phyloP scores from a whole-genome alignment of 2,113 vertebrate genomes.

The Budorcas taxicolor region DNA sequence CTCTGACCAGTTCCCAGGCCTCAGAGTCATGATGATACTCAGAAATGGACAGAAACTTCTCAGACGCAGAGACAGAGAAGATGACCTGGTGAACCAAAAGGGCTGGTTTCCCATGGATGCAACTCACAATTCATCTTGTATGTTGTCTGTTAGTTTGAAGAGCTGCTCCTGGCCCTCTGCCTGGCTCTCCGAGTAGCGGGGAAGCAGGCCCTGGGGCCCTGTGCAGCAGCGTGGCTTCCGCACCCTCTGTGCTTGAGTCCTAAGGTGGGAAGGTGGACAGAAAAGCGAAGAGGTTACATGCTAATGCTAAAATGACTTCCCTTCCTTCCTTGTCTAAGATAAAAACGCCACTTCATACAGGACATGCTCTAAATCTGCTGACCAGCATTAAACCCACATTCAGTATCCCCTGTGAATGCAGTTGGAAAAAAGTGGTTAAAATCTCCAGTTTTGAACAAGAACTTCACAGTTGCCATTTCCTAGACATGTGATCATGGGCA shows the following conservation, averaged over 20 bases:
- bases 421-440: fast-evolving
- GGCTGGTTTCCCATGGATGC: background rate
- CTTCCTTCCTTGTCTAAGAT: background rate
- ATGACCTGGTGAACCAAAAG: background rate
- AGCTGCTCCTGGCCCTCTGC: conserved; percentile 96
- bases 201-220: conserved; percentile 93
- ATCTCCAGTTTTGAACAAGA: background rate
- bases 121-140: conserved; percentile 97
- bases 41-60: background rate
- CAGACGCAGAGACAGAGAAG: background rate
- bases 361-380: background rate
- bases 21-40: fast-evolving
- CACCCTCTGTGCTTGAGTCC: conserved; percentile 86
- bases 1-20: background rate
- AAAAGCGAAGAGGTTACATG: background rate
- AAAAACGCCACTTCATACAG: background rate
- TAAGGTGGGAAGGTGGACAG: conserved; percentile 43
- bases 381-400: background rate
- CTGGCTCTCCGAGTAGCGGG: conserved; percentile 87
- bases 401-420: background rate
- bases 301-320: background rate
- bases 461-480: background rate
- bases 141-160: conserved; percentile 93
- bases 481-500: background rate
- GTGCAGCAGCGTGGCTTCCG: conserved; percentile 93